These are phyloP conservation scores for Todus mexicanus DNA, from an alignment of 2,797 vertebrate species.

Conservation along the genomic window DNA sequence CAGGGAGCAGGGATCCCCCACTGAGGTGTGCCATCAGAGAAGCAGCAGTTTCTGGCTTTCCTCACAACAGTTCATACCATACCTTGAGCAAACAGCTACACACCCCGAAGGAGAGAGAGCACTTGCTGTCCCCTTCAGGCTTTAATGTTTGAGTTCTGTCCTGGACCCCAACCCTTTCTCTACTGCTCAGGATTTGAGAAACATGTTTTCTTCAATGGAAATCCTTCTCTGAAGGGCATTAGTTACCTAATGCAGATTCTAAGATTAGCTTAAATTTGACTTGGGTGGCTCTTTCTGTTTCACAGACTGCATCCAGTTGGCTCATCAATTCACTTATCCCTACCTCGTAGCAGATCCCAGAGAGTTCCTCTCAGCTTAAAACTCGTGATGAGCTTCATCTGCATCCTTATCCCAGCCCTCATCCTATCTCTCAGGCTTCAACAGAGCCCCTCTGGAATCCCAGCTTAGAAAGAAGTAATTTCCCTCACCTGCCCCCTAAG, in stretches of 20 bases:
- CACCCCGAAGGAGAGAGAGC: not conserved
- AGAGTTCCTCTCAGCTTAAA: not conserved
- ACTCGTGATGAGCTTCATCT: not conserved
- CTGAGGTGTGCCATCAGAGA: not conserved
- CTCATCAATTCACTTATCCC: not conserved
- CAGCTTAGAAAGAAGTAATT: not conserved
- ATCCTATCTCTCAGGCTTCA: not conserved
- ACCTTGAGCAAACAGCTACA: not conserved
- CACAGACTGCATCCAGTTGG: not conserved
- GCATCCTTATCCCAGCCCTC: not conserved
- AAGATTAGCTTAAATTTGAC: not conserved
- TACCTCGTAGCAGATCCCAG: not conserved
- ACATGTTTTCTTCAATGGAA: not conserved
- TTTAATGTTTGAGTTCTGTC: not conserved
- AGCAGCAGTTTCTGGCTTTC: not conserved
- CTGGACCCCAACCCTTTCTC: not conserved
- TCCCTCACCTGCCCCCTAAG: not conserved
- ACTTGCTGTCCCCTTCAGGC: not conserved
- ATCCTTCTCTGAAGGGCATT: not conserved
- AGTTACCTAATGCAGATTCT: not conserved
- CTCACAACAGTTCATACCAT: not conserved
- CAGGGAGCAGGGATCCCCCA: not conserved
- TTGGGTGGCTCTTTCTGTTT: not conserved
- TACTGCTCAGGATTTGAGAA: not conserved
- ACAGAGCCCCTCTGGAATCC: not conserved